Evolutionary conservation across 2,113 vertebrate species (phyloP).

Genomic region (Seriola quinqueradiata): DNA sequence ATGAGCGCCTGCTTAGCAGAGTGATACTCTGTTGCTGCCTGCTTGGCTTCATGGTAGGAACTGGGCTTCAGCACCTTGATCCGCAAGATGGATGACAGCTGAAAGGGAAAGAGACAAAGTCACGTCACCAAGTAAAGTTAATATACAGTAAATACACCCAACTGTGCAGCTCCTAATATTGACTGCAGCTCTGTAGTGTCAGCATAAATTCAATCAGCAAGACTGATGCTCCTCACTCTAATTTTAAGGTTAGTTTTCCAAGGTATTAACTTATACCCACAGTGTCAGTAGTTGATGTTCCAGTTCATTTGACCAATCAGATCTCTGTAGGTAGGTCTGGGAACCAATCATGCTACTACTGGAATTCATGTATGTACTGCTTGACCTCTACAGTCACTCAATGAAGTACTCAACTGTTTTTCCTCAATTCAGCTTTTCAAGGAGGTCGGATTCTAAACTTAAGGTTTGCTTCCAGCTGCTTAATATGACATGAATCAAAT

Average conservation of each 20-base stretch:
- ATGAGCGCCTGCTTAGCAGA: conserved; percentile 94
- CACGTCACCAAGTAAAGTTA: neutral
- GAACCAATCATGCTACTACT: neutral
- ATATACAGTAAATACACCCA: too few species aligned
- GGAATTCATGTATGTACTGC: neutral
- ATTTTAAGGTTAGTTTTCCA: neutral
- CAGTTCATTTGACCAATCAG: neutral
- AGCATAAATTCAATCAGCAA: neutral
- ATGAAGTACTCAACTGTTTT: neutral
- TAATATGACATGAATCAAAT: neutral
- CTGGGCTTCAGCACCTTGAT: conserved; percentile 90
- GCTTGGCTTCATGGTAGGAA: conserved; percentile 95
- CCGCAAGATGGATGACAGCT: conserved; percentile 89
- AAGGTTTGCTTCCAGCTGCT: neutral
- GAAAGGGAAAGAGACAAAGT: neutral
- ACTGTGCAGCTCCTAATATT: too few species aligned
- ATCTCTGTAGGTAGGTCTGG: neutral
- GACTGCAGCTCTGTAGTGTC: too few species aligned
- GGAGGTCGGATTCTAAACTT: neutral
- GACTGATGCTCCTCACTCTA: neutral
- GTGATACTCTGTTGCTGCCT: conserved; percentile 94
- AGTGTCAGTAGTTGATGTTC: too few species aligned
- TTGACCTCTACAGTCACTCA: neutral
- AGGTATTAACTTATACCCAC: too few species aligned
- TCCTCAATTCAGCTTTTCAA: neutral